Conservation (phyloP, 2,797 vertebrate genomes). For the Hozukius guyotensis region DNA sequence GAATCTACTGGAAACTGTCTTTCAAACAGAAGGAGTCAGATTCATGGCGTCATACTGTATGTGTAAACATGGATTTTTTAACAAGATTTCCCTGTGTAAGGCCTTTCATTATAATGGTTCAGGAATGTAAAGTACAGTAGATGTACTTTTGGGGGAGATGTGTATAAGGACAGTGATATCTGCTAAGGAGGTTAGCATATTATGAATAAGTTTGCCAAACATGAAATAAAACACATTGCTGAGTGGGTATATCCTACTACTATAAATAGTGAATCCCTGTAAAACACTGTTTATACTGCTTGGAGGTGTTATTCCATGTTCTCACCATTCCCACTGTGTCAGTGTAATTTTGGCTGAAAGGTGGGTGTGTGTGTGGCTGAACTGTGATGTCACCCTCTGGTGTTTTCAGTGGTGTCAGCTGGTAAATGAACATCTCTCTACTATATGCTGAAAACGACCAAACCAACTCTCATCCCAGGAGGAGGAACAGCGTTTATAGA, state of each 20-base stretch:
- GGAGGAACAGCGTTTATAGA: background rate
- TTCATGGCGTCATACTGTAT: too few species aligned
- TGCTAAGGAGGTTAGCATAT: background rate
- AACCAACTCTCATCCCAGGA: slow-evolving; percentile 7
- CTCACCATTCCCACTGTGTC: background rate
- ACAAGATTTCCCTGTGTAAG: background rate
- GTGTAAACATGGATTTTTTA: background rate
- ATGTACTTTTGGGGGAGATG: background rate
- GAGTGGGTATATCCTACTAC: background rate
- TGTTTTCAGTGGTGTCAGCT: slow-evolving; percentile 47
- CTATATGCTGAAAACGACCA: slow-evolving; percentile 8
- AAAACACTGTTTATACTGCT: background rate
- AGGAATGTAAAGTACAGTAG: background rate
- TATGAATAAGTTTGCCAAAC: background rate
- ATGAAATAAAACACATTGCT: background rate
- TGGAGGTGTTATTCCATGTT: background rate
- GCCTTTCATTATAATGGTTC: background rate
- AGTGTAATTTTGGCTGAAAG: slow-evolving; percentile 15
- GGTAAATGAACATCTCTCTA: slow-evolving; percentile 27
- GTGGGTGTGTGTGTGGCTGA: slow-evolving; percentile 37
- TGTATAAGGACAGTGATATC: background rate
- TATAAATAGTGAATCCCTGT: background rate
- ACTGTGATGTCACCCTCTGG: slow-evolving; percentile 57
- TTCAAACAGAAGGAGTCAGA: background rate
- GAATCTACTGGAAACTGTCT: background rate